Percentiles rank a stretch among this genome's conserved stretches.
Evolutionary conservation across 2,888 invertebrate genomes (phyloP).

Genomic region (Glomeris marginata): DNA sequence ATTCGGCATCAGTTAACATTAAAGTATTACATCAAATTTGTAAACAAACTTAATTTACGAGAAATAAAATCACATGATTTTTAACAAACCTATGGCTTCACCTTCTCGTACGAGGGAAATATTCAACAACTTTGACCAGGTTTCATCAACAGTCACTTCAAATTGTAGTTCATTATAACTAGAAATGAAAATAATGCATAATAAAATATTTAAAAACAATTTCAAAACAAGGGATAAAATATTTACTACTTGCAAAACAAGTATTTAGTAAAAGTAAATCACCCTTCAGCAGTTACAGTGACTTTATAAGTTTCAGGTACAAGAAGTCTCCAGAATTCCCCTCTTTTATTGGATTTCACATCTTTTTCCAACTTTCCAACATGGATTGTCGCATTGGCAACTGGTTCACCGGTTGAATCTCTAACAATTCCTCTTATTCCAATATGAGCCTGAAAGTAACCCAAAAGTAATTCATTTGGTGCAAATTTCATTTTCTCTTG

Average conservation of each 20-base stretch:
- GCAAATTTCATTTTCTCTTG: too few species aligned
- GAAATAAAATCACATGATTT: background rate
- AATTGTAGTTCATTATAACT: background rate
- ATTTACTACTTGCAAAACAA: too few species aligned
- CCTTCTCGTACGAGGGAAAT: too few species aligned
- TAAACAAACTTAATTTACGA: background rate
- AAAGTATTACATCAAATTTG: constrained; percentile 3
- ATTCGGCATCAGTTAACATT: too few species aligned
- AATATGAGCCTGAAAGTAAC: constrained; percentile 33
- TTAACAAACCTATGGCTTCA: background rate
- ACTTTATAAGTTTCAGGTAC: constrained; percentile 72
- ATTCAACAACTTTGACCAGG: too few species aligned
- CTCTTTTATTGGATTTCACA: constrained; percentile 57
- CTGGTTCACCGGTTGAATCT: constrained; percentile 42
- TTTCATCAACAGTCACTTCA: too few species aligned
- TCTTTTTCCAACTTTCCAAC: constrained; percentile 66
- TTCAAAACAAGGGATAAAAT: constrained; percentile 8
- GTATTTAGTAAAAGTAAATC: too few species aligned
- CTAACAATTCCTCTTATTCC: constrained; percentile 40
- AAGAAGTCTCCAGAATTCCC: constrained; percentile 89
- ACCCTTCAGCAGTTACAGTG: constrained; percentile 58
- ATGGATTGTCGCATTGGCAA: constrained; percentile 56
- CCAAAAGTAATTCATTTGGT: too few species aligned
- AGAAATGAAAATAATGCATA: constrained; percentile 1
- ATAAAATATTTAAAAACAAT: constrained; percentile 14